Evolutionary conservation across 1,140 invertebrate genomes (phyloP).

Genomic region (Anthonomus grandis): DNA sequence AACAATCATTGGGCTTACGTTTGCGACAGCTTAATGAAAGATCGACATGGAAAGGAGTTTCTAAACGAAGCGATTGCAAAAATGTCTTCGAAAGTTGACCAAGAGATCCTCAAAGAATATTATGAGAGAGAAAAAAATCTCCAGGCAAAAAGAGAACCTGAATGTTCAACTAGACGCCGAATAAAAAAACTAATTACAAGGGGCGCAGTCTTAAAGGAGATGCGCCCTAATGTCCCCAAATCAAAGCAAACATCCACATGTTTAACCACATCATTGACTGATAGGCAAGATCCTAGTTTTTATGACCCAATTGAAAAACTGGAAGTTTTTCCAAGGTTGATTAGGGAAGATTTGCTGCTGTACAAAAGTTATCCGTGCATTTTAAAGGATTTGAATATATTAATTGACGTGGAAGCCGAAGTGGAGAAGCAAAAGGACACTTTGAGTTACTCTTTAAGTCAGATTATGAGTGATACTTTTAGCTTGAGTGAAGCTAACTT

Average conservation of each 20-base stretch:
- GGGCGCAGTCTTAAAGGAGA: constrained; percentile 3
- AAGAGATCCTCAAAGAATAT: background rate
- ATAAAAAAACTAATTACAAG: constrained; percentile 3
- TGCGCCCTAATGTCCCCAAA: constrained; percentile 3
- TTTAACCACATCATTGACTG: background rate
- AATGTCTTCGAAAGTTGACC: constrained; percentile 11
- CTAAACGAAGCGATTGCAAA: constrained; percentile 19
- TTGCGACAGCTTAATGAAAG: constrained; percentile 25
- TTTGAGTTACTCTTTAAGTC: constrained; percentile 18
- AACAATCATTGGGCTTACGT: constrained; percentile 28
- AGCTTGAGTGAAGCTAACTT: constrained; percentile 13
- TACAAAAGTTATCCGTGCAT: constrained; percentile 22
- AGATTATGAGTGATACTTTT: constrained; percentile 11
- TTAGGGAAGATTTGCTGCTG: constrained; percentile 14
- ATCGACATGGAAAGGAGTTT: constrained; percentile 8
- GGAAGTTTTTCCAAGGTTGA: constrained; percentile 17
- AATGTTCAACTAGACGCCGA: background rate
- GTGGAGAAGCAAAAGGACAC: constrained; percentile 11
- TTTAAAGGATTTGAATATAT: constrained; percentile 21
- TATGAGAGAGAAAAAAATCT: background rate
- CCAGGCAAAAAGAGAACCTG: constrained; percentile 2
- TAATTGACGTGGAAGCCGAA: constrained; percentile 11
- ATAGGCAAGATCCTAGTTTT: background rate
- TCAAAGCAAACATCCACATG: background rate
- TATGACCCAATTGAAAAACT: constrained; percentile 1